Conservation (phyloP, 1,140 invertebrate genomes). For the Ceratosolen solmsi region DNA sequence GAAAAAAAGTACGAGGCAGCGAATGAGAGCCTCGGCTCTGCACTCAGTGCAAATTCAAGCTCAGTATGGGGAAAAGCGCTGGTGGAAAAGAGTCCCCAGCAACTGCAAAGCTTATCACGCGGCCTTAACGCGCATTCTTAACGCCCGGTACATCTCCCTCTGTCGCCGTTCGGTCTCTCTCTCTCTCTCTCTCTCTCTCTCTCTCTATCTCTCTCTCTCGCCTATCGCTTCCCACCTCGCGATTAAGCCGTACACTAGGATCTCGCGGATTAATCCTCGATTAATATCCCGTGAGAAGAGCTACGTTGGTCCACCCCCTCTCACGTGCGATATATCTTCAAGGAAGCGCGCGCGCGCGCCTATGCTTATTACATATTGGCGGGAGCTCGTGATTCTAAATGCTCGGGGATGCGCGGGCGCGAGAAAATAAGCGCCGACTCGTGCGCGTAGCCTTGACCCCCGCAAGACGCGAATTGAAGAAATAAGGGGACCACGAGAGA, state of each 20-base stretch:
- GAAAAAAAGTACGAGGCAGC: background rate
- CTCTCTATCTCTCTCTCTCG: no score
- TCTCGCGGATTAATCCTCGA: conserved; percentile 39
- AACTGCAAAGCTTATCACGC: conserved; percentile 14
- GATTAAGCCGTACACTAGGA: conserved; percentile 35
- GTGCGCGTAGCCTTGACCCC: conserved; percentile 35
- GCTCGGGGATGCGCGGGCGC: background rate
- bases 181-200: no score
- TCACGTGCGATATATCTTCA: conserved; percentile 19
- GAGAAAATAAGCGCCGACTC: background rate
- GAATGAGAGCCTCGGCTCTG: background rate
- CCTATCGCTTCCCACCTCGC: background rate
- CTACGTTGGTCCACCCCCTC: background rate
- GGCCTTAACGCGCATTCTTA: background rate
- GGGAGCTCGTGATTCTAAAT: background rate
- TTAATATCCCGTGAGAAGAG: conserved; percentile 30
- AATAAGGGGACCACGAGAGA: background rate
- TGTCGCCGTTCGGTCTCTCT: no score
- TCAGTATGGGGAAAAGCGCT: background rate
- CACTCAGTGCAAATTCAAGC: background rate
- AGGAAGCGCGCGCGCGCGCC: background rate
- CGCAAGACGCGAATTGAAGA: no score
- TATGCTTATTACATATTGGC: background rate
- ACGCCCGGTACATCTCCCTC: no score
- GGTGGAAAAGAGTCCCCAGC: background rate